A percentile compares a stretch with the other conserved stretches of the same genome.
Evolutionary conservation across 2,797 vertebrate species (phyloP).

Genomic region (Rhinella marina): DNA sequence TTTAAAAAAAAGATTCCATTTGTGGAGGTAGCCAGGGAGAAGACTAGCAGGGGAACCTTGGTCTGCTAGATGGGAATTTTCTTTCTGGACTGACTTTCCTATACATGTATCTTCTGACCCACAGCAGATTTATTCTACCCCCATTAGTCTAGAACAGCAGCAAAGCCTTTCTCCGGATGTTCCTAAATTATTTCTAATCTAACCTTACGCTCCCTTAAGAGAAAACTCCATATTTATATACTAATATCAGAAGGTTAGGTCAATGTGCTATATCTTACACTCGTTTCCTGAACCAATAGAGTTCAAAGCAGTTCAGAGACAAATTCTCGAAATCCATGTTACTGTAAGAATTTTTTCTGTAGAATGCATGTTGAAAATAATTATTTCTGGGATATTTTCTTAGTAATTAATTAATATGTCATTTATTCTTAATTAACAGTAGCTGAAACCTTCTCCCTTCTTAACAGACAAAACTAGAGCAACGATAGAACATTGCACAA

Average conservation of each 20-base stretch:
- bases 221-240: not conserved
- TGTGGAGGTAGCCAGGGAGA: not conserved
- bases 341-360: not conserved
- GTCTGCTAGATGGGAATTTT: not conserved
- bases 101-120: not conserved
- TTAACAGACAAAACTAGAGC: not conserved
- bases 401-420: not conserved
- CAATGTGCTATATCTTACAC: constrained; percentile 24
- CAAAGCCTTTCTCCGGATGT: not conserved
- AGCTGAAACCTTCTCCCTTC: not conserved
- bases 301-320: constrained; percentile 27
- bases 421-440: not conserved
- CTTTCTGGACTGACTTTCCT: not conserved
- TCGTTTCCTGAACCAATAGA: not conserved
- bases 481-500: not conserved
- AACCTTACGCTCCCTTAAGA: not conserved
- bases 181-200: constrained; percentile 20
- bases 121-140: not conserved
- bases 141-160: not conserved
- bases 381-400: not conserved
- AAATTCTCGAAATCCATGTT: not conserved
- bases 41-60: not conserved
- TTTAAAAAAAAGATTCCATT: not conserved
- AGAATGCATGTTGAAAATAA: constrained; percentile 11
- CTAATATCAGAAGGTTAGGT: constrained; percentile 13